Evolutionary conservation across 1,140 invertebrate genomes (phyloP), one percentile per base, ranked within the genome.

Genomic region (Patella vulgata): DNA sequence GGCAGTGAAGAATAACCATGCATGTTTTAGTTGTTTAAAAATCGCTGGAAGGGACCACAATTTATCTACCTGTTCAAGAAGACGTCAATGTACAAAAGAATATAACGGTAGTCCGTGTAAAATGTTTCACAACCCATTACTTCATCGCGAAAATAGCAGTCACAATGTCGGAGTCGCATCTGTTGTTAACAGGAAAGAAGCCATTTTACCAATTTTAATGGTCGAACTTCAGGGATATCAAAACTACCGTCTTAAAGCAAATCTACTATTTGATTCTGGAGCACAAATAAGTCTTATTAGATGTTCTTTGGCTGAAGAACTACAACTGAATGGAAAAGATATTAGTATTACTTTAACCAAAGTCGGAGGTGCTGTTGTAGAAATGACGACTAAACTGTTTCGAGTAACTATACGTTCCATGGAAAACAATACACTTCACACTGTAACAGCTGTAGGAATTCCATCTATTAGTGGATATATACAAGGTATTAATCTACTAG

Each of bases 381-480:
- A 27, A 36, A 27, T 51, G 9, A 31, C 28, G 14, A 59, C 28
- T 23, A 59, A 59, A 28, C 46, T 50, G 39, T 59, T 51, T 30
- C 17, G 43, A 33, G 21, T 59, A 9, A 46, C 46, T 5, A 19
- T 59, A 25, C 30, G 14, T 30, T 46, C 48, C 19, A 4, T n/a
- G 12, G n/a, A 12, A 23, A 44, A 39, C 8, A 25, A 43, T 36
- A 36, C 6, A 43, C 31, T 25, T 27, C 51, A 36, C 39, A 12
- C 36, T 4, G 43, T 59, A 3, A 51, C 28, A n/a, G 58, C 47
- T 8, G 50, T 50, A 40, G 47, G 58, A n/a, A 59, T 59, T 30
- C 46, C 39, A 19, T 31, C 42, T n/a, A 40, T 51, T 21, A 51
- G 46, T 39, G 48, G 25, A 40, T 25, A 52, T 30, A 33, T 43